Evolutionary conservation across 2,888 invertebrate genomes (phyloP).

Genomic region (Himalopsyche japonica): DNA sequence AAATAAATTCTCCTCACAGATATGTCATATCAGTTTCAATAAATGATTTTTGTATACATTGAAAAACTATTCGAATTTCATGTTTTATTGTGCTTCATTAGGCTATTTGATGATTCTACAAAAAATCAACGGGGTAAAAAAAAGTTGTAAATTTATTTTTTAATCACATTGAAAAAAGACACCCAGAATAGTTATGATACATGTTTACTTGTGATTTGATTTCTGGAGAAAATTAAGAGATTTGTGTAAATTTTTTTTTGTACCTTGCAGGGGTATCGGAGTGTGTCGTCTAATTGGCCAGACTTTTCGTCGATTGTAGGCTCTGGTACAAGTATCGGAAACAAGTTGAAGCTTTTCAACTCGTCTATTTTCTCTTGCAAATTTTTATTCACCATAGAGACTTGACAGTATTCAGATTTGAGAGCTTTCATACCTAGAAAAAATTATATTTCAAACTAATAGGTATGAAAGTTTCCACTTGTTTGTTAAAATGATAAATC

Average conservation of each 20-base stretch:
- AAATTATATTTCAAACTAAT: background rate
- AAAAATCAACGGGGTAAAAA: no score
- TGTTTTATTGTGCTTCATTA: no score
- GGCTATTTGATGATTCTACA: no score
- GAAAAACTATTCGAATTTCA: no score
- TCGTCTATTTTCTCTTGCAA: constrained; percentile 61
- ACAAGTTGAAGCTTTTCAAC: constrained; percentile 63
- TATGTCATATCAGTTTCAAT: no score
- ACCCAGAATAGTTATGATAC: background rate
- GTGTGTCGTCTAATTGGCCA: constrained; percentile 49
- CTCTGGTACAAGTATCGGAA: constrained; percentile 52
- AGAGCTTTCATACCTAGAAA: constrained; percentile 60
- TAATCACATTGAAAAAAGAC: background rate
- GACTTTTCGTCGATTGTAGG: constrained; percentile 51
- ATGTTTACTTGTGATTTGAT: no score
- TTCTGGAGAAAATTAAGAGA: background rate
- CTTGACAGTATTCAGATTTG: constrained; percentile 68
- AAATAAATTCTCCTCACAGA: no score
- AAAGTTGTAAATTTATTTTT: no score
- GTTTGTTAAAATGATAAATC: no score
- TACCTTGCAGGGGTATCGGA: constrained; percentile 58
- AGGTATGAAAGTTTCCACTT: no score
- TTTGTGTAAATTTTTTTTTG: constrained; percentile 6
- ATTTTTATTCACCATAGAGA: constrained; percentile 69
- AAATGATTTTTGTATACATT: no score